Evolutionary conservation across 2,797 vertebrate genomes (phyloP).

Genomic region (Sylvilagus floridanus): DNA sequence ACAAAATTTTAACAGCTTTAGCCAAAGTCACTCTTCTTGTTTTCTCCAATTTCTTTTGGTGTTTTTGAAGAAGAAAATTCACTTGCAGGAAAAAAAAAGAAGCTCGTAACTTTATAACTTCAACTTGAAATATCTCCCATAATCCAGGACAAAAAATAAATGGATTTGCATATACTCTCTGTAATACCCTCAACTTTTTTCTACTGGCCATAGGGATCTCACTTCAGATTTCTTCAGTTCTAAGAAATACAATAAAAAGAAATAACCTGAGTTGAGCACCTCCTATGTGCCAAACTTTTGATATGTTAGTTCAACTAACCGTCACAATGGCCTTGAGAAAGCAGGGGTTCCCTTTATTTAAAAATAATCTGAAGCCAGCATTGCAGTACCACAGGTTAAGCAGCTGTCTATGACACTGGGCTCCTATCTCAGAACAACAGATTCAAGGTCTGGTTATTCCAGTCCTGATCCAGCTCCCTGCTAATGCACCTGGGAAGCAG

Average conservation of each 20-base stretch:
- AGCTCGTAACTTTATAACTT: not conserved
- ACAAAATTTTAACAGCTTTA: not conserved
- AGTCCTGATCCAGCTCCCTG: too few species aligned
- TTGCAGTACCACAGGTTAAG: too few species aligned
- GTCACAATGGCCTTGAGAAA: not conserved
- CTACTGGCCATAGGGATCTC: not conserved
- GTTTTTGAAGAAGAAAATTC: constrained; percentile 15
- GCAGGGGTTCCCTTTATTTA: not conserved
- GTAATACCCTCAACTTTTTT: not conserved
- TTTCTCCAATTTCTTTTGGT: constrained; percentile 3
- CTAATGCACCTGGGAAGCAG: too few species aligned
- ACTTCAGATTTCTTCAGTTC: not conserved
- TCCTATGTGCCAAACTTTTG: not conserved
- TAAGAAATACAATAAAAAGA: not conserved
- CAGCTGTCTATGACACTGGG: too few species aligned
- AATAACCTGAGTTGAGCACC: not conserved
- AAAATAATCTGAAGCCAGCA: not conserved
- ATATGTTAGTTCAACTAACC: not conserved
- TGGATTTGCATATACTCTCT: not conserved
- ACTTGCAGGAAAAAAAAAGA: not conserved
- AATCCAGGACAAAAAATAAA: constrained; percentile 38
- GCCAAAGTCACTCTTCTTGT: not conserved
- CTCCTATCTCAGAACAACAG: too few species aligned
- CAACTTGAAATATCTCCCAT: not conserved
- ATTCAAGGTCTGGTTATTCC: too few species aligned